Conservation (phyloP, 2,797 vertebrate genomes). For the Acomys russatus region DNA sequence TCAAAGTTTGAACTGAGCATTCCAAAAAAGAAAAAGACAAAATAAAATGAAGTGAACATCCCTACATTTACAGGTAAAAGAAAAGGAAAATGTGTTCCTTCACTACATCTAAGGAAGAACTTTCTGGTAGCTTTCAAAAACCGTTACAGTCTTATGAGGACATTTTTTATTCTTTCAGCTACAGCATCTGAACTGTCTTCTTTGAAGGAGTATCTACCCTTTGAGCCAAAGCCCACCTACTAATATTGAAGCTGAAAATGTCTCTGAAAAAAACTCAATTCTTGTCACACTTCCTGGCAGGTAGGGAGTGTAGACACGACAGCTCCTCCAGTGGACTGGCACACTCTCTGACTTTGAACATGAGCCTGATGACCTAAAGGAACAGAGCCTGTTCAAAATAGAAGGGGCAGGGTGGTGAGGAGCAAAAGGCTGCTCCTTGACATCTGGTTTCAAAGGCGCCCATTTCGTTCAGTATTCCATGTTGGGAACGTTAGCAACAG, state of each 20-base stretch:
- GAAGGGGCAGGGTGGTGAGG: fast-evolving
- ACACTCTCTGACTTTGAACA: background rate
- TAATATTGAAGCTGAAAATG: background rate
- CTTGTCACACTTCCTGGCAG: background rate
- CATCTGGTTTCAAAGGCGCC: background rate
- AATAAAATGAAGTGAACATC: background rate
- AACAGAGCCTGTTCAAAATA: background rate
- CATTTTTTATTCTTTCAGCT: background rate
- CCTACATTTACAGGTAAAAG: slow-evolving; percentile 34
- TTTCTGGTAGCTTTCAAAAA: background rate
- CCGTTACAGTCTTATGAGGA: background rate
- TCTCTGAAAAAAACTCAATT: background rate
- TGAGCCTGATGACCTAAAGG: background rate
- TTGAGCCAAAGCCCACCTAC: background rate
- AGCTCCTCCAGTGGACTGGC: background rate
- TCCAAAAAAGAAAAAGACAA: background rate
- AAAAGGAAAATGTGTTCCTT: background rate
- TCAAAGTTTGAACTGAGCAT: background rate
- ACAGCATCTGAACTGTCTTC: background rate
- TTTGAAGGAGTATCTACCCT: background rate
- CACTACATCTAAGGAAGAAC: slow-evolving; percentile 11
- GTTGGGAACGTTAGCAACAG: background rate
- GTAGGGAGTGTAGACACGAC: background rate
- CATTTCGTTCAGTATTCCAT: fast-evolving
- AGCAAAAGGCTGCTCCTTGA: background rate